phyloP scores from a whole-genome alignment of 2,888 invertebrate genomes.

The Dorcus parallelipipedus region DNA sequence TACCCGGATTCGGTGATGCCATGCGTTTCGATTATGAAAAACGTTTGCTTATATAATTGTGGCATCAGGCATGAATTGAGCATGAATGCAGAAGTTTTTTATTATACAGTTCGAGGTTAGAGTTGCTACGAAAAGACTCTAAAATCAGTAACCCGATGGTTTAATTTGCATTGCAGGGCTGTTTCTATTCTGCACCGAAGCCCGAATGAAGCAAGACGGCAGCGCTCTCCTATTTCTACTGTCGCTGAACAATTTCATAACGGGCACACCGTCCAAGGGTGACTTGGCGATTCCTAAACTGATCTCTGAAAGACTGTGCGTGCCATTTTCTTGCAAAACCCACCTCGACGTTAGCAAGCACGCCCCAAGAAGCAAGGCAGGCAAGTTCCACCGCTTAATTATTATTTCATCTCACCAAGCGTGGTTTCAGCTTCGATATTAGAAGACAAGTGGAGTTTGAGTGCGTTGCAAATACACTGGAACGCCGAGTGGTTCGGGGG shows the following conservation, averaged over 20 bases:
- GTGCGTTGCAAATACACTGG: conserved; percentile 49
- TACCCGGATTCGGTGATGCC: conserved; percentile 56
- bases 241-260: conserved; percentile 50
- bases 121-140: background rate
- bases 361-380: conserved; percentile 31
- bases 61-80: conserved; percentile 58
- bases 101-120: conserved; percentile 51
- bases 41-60: conserved; percentile 53
- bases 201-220: conserved; percentile 51
- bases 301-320: conserved; percentile 44
- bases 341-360: conserved; percentile 52
- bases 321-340: conserved; percentile 52
- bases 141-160: background rate
- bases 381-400: conserved; percentile 20
- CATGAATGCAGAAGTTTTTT: conserved; percentile 47
- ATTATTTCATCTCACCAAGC: conserved; percentile 16
- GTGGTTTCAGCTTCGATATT: conserved; percentile 21
- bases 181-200: conserved; percentile 55
- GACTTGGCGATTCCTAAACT: conserved; percentile 51
- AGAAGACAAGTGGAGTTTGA: conserved; percentile 41
- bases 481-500: conserved; percentile 47
- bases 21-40: conserved; percentile 50
- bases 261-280: conserved; percentile 40
- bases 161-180: conserved; percentile 45
- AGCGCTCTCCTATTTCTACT: conserved; percentile 52